Percentiles rank a stretch among this genome's conserved stretches.
These are phyloP conservation scores for Metellina segmentata DNA, from an alignment of 2,888 invertebrate species.

Conservation along the genomic window DNA sequence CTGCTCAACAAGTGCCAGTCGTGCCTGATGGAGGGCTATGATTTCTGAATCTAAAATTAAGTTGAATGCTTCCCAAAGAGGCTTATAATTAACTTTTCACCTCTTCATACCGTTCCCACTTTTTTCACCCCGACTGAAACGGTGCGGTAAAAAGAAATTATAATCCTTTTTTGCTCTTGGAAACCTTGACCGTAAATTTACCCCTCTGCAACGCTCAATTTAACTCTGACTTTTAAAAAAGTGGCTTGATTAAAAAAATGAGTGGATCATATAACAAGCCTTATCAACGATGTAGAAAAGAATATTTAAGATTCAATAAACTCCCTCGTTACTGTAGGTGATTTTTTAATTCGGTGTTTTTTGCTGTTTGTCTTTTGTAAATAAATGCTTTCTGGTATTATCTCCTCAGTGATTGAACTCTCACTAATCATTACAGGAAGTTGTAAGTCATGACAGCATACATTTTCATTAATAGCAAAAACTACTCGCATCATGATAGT, in stretches of 20 bases:
- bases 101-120: neutral
- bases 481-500: no score
- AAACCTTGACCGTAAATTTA: no score
- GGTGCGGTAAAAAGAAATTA: neutral
- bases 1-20: neutral
- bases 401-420: neutral
- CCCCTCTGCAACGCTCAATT: neutral
- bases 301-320: neutral
- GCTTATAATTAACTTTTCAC: neutral
- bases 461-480: neutral
- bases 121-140: neutral
- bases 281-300: neutral
- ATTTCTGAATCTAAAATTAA: neutral
- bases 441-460: neutral
- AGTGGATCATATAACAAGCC: neutral
- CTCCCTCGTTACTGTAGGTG: neutral
- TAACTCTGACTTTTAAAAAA: neutral
- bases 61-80: neutral
- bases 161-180: neutral
- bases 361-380: neutral
- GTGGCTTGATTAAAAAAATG: neutral
- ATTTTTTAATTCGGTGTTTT: neutral
- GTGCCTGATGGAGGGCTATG: neutral
- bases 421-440: neutral
- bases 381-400: neutral